A percentile compares a stretch with the other conserved stretches of the same genome.
Evolutionary conservation across 2,888 invertebrate genomes (phyloP).

Genomic region (Leptothorax acervorum): DNA sequence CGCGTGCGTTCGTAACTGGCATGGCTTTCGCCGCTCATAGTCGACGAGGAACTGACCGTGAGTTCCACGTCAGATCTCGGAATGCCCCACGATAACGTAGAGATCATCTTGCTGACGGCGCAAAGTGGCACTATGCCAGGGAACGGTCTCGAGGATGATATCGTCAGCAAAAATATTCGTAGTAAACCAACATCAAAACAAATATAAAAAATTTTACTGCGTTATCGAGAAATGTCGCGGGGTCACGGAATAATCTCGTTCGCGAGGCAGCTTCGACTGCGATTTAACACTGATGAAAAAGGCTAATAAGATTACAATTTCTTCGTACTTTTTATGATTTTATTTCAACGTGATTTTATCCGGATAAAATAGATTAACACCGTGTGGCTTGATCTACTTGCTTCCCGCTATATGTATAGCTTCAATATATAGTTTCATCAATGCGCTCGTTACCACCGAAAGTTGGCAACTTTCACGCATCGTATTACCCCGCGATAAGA

Average conservation of each 20-base stretch:
- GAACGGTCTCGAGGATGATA: constrained; percentile 3
- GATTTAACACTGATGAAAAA: neutral
- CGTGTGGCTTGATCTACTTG: neutral
- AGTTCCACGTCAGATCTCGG: neutral
- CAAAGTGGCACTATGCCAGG: neutral
- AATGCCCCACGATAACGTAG: constrained; percentile 36
- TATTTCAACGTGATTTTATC: neutral
- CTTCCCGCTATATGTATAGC: neutral
- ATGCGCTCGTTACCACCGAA: constrained; percentile 33
- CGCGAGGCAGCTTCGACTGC: neutral
- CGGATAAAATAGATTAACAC: too few species aligned
- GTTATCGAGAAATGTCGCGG: neutral
- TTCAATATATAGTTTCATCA: constrained; percentile 30
- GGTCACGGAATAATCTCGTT: neutral
- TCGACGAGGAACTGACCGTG: constrained; percentile 50
- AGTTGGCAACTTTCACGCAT: constrained; percentile 43
- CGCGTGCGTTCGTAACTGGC: constrained; percentile 52
- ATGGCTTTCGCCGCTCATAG: constrained; percentile 47
- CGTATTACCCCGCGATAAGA: constrained; percentile 37
- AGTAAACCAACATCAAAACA: neutral
- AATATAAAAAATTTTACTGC: neutral
- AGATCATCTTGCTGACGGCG: constrained; percentile 13
- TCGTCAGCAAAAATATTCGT: neutral
- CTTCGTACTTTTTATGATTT: neutral
- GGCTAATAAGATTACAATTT: neutral